These are phyloP conservation scores for Sarcophaga variegata DNA, from an alignment of 2,888 invertebrate genomes.

Conservation along the genomic window DNA sequence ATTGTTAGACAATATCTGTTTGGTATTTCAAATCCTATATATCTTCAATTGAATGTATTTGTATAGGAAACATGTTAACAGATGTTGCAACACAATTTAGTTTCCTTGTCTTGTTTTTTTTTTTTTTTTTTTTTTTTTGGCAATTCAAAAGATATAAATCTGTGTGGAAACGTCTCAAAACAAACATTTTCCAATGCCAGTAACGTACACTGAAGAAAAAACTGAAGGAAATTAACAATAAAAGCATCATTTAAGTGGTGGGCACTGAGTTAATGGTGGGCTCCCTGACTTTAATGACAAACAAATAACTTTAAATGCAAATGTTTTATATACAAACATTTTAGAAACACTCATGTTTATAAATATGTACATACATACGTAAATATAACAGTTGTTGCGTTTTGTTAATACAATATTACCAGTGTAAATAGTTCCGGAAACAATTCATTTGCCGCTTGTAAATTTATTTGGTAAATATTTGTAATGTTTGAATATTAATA, in stretches of 20 bases:
- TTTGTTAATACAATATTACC: conserved; percentile 19
- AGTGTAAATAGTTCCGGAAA: background rate
- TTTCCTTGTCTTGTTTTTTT: background rate
- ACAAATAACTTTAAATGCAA: background rate
- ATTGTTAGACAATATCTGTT: background rate
- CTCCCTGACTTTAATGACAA: background rate
- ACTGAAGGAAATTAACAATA: conserved; percentile 51
- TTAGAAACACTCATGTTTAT: too few species aligned
- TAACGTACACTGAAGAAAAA: conserved; percentile 16
- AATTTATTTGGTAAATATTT: conserved; percentile 30
- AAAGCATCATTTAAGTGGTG: conserved; percentile 39
- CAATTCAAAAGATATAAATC: conserved; percentile 68
- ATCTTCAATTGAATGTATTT: conserved; percentile 14
- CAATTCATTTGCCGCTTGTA: conserved; percentile 35
- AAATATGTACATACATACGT: too few species aligned
- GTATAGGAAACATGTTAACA: conserved; percentile 67
- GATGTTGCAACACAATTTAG: conserved; percentile 70
- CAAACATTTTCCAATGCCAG: background rate
- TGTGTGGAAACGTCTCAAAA: conserved; percentile 43
- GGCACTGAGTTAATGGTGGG: background rate
- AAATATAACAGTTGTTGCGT: conserved; percentile 7
- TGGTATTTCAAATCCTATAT: background rate
- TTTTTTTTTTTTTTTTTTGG: conserved; percentile 37
- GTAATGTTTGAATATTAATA: conserved; percentile 9
- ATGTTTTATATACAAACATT: background rate